Conservation (phyloP, 2,113 vertebrate genomes). For the Butastur rufipennis region DNA sequence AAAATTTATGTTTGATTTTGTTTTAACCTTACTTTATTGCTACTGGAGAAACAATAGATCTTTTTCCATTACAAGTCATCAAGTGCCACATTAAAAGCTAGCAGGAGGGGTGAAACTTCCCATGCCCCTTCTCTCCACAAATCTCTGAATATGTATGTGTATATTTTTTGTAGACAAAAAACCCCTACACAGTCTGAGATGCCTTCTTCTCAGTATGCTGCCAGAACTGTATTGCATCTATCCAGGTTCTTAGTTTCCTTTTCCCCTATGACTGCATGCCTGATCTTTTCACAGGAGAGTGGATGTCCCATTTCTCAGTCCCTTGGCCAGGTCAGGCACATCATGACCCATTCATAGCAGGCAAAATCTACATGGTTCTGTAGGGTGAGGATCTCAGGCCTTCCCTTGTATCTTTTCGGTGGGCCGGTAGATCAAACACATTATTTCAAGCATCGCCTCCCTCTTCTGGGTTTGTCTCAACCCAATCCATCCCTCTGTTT, state of each 20-base stretch:
- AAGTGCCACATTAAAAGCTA: background rate
- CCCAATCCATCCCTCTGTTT: background rate
- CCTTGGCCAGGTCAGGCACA: background rate
- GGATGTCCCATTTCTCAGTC: background rate
- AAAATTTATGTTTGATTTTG: conserved; percentile 54
- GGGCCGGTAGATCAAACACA: background rate
- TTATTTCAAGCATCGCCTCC: background rate
- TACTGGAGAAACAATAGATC: conserved; percentile 45
- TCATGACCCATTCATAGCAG: rapidly evolving
- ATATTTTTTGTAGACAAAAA: background rate
- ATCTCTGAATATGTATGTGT: background rate
- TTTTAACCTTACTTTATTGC: conserved; percentile 56
- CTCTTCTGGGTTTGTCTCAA: background rate
- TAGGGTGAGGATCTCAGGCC: background rate
- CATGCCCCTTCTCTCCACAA: background rate
- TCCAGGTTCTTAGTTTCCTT: background rate
- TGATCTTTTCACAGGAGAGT: background rate
- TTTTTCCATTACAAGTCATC: background rate
- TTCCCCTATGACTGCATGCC: background rate
- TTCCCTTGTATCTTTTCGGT: background rate
- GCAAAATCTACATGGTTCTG: background rate
- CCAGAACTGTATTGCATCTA: background rate
- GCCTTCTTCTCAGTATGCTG: background rate
- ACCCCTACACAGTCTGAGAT: rapidly evolving
- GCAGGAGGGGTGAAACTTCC: background rate